Conservation (phyloP, 2,113 vertebrate species). For the Rhinogobius similis region DNA sequence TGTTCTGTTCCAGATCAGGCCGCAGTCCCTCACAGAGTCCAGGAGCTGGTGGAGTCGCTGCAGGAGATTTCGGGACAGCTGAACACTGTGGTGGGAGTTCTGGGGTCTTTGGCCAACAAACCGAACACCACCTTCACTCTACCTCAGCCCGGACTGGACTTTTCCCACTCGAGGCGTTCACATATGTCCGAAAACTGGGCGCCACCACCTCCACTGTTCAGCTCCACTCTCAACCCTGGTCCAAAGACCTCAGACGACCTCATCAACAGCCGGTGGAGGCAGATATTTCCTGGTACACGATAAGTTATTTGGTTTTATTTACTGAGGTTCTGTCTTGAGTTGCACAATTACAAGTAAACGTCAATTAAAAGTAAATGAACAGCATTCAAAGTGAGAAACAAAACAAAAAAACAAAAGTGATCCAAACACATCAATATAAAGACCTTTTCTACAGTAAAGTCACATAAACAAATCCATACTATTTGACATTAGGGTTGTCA, state of each 20-base stretch:
- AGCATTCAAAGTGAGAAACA: too few species aligned
- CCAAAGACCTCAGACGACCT: slow-evolving; percentile 68
- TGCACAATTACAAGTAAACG: background rate
- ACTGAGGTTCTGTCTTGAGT: background rate
- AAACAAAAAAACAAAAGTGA: too few species aligned
- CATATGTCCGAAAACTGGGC: slow-evolving; percentile 67
- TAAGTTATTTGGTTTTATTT: background rate
- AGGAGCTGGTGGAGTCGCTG: slow-evolving; percentile 81
- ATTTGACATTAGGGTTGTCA: too few species aligned
- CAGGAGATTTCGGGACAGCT: slow-evolving; percentile 85
- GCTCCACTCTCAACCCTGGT: slow-evolving; percentile 27
- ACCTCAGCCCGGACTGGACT: slow-evolving; percentile 20
- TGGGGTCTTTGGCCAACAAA: slow-evolving; percentile 73
- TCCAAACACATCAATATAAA: too few species aligned
- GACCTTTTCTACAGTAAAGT: too few species aligned
- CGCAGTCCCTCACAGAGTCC: slow-evolving; percentile 77
- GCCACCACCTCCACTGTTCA: slow-evolving; percentile 36
- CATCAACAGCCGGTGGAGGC: slow-evolving; percentile 81
- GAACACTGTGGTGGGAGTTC: slow-evolving; percentile 74
- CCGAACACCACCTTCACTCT: slow-evolving; percentile 20
- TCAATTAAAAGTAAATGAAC: too few species aligned
- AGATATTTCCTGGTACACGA: slow-evolving; percentile 83
- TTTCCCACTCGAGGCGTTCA: slow-evolving; percentile 5
- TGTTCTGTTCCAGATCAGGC: slow-evolving; percentile 5
- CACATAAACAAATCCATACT: background rate